Conservation (phyloP, 2,888 invertebrate species). For the Nephrotoma appendiculata region DNA sequence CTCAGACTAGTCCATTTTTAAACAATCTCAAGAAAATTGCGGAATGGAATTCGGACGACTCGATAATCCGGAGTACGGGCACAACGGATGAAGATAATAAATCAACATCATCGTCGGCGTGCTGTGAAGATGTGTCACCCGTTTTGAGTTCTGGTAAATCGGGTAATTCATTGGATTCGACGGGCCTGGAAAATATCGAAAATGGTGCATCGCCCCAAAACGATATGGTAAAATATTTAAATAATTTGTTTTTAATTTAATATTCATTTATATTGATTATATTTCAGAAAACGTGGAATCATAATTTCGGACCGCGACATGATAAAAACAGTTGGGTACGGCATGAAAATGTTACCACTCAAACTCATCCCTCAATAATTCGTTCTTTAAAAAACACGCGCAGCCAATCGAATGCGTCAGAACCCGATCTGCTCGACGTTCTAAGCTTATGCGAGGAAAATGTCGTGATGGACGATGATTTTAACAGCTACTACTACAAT, state of each 20-base stretch:
- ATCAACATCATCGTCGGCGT: slow-evolving; percentile 31
- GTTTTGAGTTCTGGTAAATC: slow-evolving; percentile 31
- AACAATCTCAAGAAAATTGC: slow-evolving; percentile 31
- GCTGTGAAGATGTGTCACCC: slow-evolving; percentile 27
- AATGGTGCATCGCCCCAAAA: slow-evolving; percentile 32
- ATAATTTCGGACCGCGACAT: background rate
- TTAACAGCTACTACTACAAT: slow-evolving; percentile 4
- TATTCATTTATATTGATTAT: background rate
- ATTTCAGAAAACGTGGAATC: slow-evolving; percentile 6
- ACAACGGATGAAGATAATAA: slow-evolving; percentile 34
- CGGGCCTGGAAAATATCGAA: slow-evolving; percentile 25
- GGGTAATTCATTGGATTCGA: slow-evolving; percentile 30
- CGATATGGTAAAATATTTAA: slow-evolving; percentile 27
- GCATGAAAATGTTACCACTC: slow-evolving; percentile 8
- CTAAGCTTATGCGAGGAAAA: slow-evolving; percentile 25
- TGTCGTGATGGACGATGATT: slow-evolving; percentile 8
- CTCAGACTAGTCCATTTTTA: slow-evolving; percentile 16
- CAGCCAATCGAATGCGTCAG: slow-evolving; percentile 15
- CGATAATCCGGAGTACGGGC: slow-evolving; percentile 31
- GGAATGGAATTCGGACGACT: slow-evolving; percentile 33
- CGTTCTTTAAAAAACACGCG: background rate
- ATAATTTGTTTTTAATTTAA: slow-evolving; percentile 6
- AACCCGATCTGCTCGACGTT: slow-evolving; percentile 30
- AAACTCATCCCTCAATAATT: slow-evolving; percentile 4
- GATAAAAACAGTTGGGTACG: slow-evolving; percentile 7